Percentiles rank a stretch among this genome's conserved stretches.
Evolutionary conservation across 92 coral and sea anemone genomes (phyloP).

Genomic region (Palythoa grandiflora): DNA sequence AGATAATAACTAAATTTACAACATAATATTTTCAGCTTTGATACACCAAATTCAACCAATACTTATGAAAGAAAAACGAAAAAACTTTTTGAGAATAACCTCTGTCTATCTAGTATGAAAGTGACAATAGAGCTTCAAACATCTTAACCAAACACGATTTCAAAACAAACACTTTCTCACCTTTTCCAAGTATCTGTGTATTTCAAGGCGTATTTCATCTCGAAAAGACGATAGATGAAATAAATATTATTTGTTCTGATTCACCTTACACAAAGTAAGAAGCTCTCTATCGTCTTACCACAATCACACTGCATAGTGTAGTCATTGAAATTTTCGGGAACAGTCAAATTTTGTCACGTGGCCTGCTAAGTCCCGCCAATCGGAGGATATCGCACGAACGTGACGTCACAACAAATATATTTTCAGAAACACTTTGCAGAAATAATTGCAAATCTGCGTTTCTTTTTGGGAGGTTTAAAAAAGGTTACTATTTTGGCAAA

Average conservation of each 20-base stretch:
- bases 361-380: constrained; percentile 8
- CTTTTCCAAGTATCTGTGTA: not conserved
- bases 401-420: not conserved
- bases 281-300: not conserved
- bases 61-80: not conserved
- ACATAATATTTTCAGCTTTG: not conserved
- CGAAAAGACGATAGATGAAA: not conserved
- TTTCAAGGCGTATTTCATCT: not conserved
- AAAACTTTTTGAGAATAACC: not conserved
- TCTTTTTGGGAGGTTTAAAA: no score
- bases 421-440: not conserved
- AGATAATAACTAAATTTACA: not conserved
- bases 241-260: not conserved
- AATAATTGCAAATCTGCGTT: no score
- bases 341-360: constrained; percentile 7
- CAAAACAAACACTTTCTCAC: constrained; percentile 6
- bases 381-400: not conserved
- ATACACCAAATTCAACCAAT: not conserved
- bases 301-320: not conserved
- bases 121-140: not conserved
- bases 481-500: no score
- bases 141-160: not conserved
- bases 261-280: not conserved
- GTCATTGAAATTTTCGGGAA: constrained; percentile 6
- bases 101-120: not conserved